phyloP scores from a whole-genome alignment of 2,113 vertebrate species.

The Sylvietta virens region DNA sequence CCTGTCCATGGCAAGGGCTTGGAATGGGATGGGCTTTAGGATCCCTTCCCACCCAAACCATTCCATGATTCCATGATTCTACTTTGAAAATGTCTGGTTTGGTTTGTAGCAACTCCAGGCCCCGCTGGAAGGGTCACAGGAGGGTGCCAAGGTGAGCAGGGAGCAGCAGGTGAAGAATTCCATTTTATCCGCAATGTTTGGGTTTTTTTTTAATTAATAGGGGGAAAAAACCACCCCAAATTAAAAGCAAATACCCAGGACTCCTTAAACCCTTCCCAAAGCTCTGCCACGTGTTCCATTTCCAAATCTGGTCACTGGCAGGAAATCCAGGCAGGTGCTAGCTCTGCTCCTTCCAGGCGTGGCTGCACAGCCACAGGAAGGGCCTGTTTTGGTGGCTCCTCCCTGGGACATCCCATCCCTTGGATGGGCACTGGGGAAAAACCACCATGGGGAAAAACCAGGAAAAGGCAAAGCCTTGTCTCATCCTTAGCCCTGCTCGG shows the following conservation, averaged over 20 bases:
- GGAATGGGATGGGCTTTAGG: background rate
- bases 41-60: background rate
- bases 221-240: rapidly evolving
- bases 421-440: background rate
- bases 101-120: background rate
- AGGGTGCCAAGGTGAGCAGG: background rate
- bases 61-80: background rate
- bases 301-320: background rate
- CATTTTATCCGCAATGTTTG: background rate
- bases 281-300: background rate
- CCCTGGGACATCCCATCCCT: background rate
- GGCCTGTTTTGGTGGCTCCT: background rate
- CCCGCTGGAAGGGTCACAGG: background rate
- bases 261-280: background rate
- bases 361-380: background rate
- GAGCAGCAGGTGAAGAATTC: background rate
- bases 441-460: background rate
- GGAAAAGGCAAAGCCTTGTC: background rate
- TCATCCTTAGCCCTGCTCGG: background rate
- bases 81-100: background rate
- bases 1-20: background rate
- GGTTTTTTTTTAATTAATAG: background rate
- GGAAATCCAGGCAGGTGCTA: background rate
- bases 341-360: background rate
- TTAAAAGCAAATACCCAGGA: background rate